These are phyloP conservation scores for Drosophila meridionalis DNA, from an alignment of 2,888 invertebrate genomes.

Conservation along the genomic window DNA sequence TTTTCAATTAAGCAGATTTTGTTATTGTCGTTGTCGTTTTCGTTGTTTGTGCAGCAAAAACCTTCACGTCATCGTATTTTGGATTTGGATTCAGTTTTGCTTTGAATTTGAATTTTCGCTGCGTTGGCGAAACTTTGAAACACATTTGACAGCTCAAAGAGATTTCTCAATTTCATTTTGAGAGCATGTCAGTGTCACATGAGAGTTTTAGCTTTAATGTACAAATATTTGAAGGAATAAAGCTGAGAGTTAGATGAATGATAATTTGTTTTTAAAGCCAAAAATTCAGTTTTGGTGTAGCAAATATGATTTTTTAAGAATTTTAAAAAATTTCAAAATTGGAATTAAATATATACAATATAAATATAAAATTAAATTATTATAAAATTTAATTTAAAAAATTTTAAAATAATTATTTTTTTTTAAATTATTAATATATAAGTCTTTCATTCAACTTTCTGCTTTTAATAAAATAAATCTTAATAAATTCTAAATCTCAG, in stretches of 20 bases:
- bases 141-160: constrained; percentile 19
- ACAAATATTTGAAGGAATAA: not conserved
- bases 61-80: constrained; percentile 32
- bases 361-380: too few species aligned
- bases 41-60: constrained; percentile 31
- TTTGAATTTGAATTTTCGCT: constrained; percentile 33
- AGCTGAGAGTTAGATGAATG: not conserved
- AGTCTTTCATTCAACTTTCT: not conserved
- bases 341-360: too few species aligned
- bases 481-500: not conserved
- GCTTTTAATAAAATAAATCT: not conserved
- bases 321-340: too few species aligned
- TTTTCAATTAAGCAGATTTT: constrained; percentile 54
- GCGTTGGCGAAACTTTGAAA: constrained; percentile 32
- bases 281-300: too few species aligned
- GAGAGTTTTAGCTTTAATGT: not conserved
- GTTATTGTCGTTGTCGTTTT: not conserved
- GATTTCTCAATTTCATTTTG: constrained; percentile 7
- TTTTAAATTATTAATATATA: too few species aligned
- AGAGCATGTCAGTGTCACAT: not conserved
- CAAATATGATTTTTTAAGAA: too few species aligned
- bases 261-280: too few species aligned
- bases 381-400: too few species aligned
- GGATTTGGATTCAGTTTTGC: not conserved
- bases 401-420: too few species aligned